Conservation (phyloP, 2,797 vertebrate genomes). For the Uromys caudimaculatus region DNA sequence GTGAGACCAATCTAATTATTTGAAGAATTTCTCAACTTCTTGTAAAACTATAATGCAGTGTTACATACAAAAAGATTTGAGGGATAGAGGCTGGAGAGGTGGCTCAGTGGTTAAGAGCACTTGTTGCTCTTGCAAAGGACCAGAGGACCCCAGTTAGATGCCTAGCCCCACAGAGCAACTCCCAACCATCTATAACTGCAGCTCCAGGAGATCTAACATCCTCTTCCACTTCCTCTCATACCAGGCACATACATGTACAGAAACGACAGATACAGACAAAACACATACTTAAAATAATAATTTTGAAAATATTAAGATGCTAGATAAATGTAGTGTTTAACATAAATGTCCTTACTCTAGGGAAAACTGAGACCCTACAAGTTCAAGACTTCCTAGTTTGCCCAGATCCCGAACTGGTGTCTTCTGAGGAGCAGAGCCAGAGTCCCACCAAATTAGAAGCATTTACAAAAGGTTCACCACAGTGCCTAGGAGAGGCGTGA, state of each 20-base stretch:
- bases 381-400: neutral
- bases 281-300: neutral
- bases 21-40: neutral
- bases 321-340: neutral
- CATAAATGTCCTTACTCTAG: too few relatives aligned
- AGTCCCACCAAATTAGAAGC: neutral
- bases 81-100: neutral
- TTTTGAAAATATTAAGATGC: neutral
- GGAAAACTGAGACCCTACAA: neutral
- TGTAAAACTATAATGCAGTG: neutral
- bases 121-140: neutral
- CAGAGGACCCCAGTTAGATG: neutral
- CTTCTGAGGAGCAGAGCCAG: neutral
- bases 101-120: neutral
- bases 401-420: neutral
- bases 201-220: neutral
- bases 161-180: neutral
- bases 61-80: neutral
- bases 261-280: neutral
- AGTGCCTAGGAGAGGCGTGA: neutral
- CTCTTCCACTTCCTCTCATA: neutral
- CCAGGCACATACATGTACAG: neutral
- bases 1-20: neutral
- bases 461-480: neutral
- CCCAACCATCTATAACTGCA: neutral